Evolutionary conservation across 2,797 vertebrate genomes (phyloP).

Genomic region (Centropyge bicolor): DNA sequence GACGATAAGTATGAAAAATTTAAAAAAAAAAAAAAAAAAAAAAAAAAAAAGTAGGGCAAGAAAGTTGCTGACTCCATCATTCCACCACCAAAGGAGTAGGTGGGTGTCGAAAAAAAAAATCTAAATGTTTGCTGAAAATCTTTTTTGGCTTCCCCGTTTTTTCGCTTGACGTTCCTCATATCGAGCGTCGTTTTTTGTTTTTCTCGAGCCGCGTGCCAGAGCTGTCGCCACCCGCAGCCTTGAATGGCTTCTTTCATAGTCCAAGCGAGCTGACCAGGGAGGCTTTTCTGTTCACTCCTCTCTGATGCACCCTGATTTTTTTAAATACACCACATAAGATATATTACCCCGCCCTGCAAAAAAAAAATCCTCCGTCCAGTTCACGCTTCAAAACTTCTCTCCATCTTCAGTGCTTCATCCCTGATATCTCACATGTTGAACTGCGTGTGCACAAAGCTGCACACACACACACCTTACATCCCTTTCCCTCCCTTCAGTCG

Average conservation of each 20-base stretch:
- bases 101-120: slow-evolving; percentile 36
- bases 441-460: neutral
- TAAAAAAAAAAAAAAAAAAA: neutral
- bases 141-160: slow-evolving; percentile 76
- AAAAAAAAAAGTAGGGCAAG: slow-evolving; percentile 15
- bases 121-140: slow-evolving; percentile 74
- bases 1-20: neutral
- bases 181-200: slow-evolving; percentile 73
- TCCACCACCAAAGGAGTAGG: slow-evolving; percentile 34
- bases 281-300: slow-evolving; percentile 42
- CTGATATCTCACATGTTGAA: slow-evolving; percentile 17
- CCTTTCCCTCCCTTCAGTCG: neutral
- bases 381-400: neutral
- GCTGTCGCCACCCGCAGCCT: slow-evolving; percentile 77
- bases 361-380: neutral
- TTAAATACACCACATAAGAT: slow-evolving; percentile 38
- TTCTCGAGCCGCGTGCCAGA: slow-evolving; percentile 73
- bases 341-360: slow-evolving; percentile 1
- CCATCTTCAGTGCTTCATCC: neutral
- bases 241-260: slow-evolving; percentile 81
- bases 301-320: slow-evolving; percentile 51
- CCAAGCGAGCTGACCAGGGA: slow-evolving; percentile 60
- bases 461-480: slow-evolving; percentile 9
- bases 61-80: slow-evolving; percentile 64
- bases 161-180: slow-evolving; percentile 73